These are phyloP conservation scores for Phrynocephalus forsythii DNA, from an alignment of 2,797 vertebrate genomes.

Conservation along the genomic window DNA sequence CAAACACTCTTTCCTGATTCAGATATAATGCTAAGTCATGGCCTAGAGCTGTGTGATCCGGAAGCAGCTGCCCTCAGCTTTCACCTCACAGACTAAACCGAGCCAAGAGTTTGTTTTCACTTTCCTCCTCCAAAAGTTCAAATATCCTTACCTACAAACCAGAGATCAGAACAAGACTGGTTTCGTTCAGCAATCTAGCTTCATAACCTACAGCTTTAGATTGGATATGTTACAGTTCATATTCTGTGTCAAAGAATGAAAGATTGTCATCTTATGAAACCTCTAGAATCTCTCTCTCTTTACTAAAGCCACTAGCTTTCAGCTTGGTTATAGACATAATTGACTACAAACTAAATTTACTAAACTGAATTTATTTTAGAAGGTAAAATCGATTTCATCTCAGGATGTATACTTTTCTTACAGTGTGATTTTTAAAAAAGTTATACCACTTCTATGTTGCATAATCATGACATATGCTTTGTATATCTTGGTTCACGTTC, in stretches of 20 bases:
- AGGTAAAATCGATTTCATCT: neutral
- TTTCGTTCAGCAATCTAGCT: neutral
- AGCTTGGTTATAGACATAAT: slow-evolving; percentile 11
- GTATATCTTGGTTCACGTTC: neutral
- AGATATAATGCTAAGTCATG: neutral
- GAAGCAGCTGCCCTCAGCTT: neutral
- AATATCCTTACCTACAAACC: neutral
- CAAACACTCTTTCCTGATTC: neutral
- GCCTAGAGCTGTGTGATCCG: too few relatives aligned
- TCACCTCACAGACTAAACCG: neutral
- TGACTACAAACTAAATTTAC: slow-evolving; percentile 9
- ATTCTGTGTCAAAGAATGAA: neutral
- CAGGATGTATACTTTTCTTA: neutral
- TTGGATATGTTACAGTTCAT: neutral
- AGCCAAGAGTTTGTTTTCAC: neutral
- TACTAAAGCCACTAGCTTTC: neutral
- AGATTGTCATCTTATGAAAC: neutral
- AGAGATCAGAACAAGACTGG: neutral
- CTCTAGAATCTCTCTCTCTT: slow-evolving; percentile 5
- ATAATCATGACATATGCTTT: neutral
- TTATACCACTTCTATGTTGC: neutral
- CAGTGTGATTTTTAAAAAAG: neutral
- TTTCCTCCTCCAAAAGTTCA: too few relatives aligned
- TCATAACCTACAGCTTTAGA: neutral
- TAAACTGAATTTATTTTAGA: slow-evolving; percentile 4